phyloP scores from a whole-genome alignment of 2,113 vertebrate species.

The Gavialis gangeticus region DNA sequence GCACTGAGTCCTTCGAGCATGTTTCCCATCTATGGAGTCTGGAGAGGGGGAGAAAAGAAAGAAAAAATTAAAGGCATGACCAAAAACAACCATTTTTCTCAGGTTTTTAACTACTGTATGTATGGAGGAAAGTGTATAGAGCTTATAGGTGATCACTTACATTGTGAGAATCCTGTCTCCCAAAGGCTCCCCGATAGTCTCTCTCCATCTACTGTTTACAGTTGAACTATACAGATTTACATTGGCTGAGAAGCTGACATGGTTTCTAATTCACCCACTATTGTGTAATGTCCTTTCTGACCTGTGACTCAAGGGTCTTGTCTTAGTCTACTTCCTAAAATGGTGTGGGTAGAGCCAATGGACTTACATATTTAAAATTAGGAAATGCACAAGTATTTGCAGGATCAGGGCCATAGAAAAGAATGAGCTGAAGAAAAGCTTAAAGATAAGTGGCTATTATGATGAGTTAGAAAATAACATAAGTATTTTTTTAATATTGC shows the following conservation, averaged over 20 bases:
- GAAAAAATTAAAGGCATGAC: neutral
- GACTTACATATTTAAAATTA: neutral
- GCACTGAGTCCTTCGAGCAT: conserved; percentile 77
- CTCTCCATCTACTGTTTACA: neutral
- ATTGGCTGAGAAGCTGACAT: neutral
- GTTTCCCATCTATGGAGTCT: conserved; percentile 80
- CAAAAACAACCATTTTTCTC: neutral
- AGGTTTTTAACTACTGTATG: neutral
- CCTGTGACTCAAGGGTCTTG: neutral
- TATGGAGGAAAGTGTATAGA: no score
- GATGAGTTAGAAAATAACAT: neutral
- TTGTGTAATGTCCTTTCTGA: neutral
- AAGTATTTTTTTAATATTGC: neutral
- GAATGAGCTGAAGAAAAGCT: neutral
- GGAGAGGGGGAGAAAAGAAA: conserved; percentile 22
- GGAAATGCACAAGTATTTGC: neutral
- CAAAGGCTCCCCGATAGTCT: neutral
- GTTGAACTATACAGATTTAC: no score
- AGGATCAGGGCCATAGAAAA: neutral
- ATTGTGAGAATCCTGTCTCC: neutral
- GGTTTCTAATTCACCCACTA: fast-evolving
- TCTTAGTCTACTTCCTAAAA: neutral
- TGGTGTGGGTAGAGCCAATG: neutral
- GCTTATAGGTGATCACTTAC: no score
- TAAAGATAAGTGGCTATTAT: neutral